Conservation (phyloP, 1,140 invertebrate species). For the Myzus persicae region DNA sequence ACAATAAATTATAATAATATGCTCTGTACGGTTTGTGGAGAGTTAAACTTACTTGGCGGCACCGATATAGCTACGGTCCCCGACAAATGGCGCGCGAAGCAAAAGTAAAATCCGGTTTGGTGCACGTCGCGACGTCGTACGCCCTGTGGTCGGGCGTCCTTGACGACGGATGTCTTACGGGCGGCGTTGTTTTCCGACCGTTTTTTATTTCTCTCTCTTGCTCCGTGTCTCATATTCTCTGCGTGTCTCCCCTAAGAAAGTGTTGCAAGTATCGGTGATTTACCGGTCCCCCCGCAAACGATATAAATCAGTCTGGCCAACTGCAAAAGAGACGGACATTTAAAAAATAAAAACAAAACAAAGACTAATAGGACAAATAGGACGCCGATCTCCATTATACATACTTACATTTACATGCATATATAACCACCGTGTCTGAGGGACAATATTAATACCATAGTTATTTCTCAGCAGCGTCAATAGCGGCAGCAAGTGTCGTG, state of each 20-base stretch:
- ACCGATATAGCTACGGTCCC: neutral
- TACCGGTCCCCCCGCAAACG: neutral
- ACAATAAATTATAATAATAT: slow-evolving; percentile 14
- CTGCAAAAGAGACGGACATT: neutral
- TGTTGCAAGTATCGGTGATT: neutral
- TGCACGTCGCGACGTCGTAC: neutral
- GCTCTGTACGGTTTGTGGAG: neutral
- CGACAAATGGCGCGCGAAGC: neutral
- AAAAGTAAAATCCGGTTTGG: slow-evolving; percentile 25
- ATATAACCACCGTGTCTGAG: neutral
- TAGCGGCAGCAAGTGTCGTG: neutral
- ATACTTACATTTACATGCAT: neutral
- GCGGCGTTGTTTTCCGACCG: neutral
- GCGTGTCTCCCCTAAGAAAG: slow-evolving; percentile 4
- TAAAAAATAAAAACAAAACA: neutral
- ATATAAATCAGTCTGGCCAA: slow-evolving; percentile 39
- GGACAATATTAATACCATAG: neutral
- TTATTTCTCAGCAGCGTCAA: neutral
- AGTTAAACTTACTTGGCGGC: neutral
- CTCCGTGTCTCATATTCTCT: neutral
- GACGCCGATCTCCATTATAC: neutral
- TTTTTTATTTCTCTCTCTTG: neutral
- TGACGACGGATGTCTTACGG: neutral
- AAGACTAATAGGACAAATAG: neutral
- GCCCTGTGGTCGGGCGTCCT: neutral